Conservation (phyloP, 2,113 vertebrate genomes). For the Rynchops niger region DNA sequence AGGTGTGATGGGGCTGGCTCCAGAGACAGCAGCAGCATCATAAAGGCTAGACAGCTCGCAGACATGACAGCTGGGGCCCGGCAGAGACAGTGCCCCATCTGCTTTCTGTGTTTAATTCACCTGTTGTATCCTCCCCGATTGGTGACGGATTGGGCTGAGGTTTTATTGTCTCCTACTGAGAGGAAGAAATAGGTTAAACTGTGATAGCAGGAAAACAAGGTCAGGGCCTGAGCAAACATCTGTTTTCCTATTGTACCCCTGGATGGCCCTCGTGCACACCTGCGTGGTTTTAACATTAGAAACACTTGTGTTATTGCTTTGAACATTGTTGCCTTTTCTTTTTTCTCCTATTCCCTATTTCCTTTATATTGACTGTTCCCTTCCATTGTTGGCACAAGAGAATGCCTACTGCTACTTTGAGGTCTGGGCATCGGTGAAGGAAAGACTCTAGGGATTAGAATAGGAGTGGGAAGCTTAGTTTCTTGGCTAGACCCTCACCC, state of each 20-base stretch:
- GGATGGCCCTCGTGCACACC: not conserved
- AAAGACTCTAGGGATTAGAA: not conserved
- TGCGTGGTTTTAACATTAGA: accelerated
- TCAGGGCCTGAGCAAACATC: not conserved
- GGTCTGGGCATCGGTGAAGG: not conserved
- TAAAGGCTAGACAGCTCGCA: not conserved
- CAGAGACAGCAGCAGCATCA: not conserved
- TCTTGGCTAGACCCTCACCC: not conserved
- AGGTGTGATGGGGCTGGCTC: not conserved
- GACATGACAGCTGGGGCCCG: conserved; percentile 28
- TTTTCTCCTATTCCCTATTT: not conserved
- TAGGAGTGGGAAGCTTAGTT: not conserved
- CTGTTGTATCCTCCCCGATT: not conserved
- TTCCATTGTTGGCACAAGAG: not conserved
- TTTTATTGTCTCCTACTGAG: conserved; percentile 30
- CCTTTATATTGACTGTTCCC: not conserved
- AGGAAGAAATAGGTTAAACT: conserved; percentile 46
- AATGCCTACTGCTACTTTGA: not conserved
- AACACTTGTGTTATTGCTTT: not conserved
- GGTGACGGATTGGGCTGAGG: conserved; percentile 14
- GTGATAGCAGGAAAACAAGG: not conserved
- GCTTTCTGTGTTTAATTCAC: conserved; percentile 34
- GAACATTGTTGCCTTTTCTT: not conserved
- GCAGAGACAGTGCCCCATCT: conserved; percentile 47
- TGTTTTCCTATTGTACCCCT: not conserved